Conservation (phyloP, 2,888 invertebrate species). For the Pardosa pseudoannulata region DNA sequence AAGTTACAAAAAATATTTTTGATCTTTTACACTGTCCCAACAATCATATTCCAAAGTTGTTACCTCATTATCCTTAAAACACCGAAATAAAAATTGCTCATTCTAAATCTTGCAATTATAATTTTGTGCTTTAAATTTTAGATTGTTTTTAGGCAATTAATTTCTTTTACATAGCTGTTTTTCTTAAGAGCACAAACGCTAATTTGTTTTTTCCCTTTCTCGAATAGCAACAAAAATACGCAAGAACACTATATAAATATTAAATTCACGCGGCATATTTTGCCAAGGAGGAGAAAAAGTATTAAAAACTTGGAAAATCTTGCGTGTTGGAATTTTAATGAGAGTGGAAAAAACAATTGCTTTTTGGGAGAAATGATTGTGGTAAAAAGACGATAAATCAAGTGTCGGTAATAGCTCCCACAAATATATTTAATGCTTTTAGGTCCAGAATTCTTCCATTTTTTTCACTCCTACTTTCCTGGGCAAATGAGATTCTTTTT, state of each 20-base stretch:
- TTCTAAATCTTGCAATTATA: neutral
- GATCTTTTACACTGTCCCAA: too few relatives aligned
- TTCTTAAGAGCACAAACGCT: neutral
- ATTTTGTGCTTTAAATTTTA: neutral
- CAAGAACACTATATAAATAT: neutral
- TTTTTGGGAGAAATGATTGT: conserved; percentile 40
- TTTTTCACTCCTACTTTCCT: too few relatives aligned
- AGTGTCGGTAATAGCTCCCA: conserved; percentile 32
- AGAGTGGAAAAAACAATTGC: conserved; percentile 42
- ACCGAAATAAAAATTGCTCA: too few relatives aligned
- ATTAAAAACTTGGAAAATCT: conserved; percentile 18
- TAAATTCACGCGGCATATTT: neutral
- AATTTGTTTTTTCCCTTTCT: too few relatives aligned
- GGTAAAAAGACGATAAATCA: conserved; percentile 57
- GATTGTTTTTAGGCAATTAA: neutral
- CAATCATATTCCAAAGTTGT: too few relatives aligned
- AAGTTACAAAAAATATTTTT: too few relatives aligned
- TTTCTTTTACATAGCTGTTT: neutral
- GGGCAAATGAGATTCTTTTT: too few relatives aligned
- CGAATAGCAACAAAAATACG: neutral
- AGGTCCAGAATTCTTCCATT: neutral
- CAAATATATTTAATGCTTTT: conserved; percentile 38
- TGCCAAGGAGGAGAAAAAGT: neutral
- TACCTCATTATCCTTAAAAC: too few relatives aligned
- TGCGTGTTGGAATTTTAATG: conserved; percentile 37